A percentile compares a stretch with the other conserved stretches of the same genome.
phyloP scores from a whole-genome alignment of 2,113 vertebrate genomes.

The Macroglossus sobrinus region DNA sequence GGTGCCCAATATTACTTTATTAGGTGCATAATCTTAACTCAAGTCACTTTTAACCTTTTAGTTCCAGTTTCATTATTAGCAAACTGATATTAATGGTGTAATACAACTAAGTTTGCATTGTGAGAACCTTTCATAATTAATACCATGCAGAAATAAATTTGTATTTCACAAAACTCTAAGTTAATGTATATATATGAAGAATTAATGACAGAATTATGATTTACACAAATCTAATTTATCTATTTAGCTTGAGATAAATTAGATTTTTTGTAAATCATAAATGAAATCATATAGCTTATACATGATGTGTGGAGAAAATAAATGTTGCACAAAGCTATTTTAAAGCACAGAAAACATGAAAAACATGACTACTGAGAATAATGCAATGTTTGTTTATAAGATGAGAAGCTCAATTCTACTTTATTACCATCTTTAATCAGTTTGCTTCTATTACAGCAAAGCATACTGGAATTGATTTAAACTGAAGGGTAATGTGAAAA shows the following conservation, averaged over 20 bases:
- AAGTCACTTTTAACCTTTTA: not conserved
- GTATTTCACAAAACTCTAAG: not conserved
- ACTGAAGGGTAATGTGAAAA: slow-evolving; percentile 24
- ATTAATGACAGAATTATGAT: too few relatives aligned
- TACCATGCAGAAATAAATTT: not conserved
- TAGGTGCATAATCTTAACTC: not conserved
- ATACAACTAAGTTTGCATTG: not conserved
- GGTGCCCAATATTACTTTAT: not conserved
- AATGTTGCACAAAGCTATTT: not conserved
- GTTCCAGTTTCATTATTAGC: not conserved
- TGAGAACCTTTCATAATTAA: not conserved
- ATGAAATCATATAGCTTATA: not conserved
- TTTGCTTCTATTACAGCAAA: slow-evolving; percentile 32
- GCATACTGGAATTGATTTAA: slow-evolving; percentile 3
- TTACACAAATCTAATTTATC: too few relatives aligned
- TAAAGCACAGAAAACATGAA: not conserved
- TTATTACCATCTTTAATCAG: slow-evolving; percentile 16
- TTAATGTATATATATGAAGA: not conserved
- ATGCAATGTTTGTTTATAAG: not conserved
- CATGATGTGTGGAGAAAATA: not conserved
- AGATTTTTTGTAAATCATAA: slow-evolving; percentile 17
- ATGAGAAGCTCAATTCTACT: not conserved
- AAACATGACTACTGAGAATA: not conserved
- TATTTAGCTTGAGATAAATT: not conserved
- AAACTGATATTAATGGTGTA: not conserved